A percentile compares a stretch with the other conserved stretches of the same genome.
Conservation (phyloP, 2,888 invertebrate species). For the Deroplatys truncata region DNA sequence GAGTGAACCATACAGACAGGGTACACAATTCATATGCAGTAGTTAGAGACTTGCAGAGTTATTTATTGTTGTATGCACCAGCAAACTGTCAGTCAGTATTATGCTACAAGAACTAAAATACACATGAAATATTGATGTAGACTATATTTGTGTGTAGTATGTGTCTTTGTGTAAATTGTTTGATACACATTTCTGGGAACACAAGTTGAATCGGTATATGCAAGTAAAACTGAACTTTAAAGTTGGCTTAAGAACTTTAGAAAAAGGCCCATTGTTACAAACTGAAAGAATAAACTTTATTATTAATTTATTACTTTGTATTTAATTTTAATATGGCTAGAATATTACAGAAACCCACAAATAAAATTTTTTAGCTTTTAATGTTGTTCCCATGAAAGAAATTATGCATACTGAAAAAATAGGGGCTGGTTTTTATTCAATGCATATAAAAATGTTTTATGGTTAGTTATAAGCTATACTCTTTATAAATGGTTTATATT, state of each 20-base stretch:
- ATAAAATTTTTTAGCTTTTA: not conserved
- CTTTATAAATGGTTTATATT: not conserved
- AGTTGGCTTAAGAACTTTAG: not conserved
- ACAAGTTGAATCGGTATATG: not conserved
- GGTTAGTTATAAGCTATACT: not conserved
- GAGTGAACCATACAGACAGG: not conserved
- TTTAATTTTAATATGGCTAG: not conserved
- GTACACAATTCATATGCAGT: not conserved
- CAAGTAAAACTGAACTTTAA: not conserved
- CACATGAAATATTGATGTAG: not conserved
- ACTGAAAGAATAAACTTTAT: not conserved
- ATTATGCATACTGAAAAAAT: not conserved
- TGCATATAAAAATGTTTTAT: not conserved
- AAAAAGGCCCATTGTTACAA: not conserved
- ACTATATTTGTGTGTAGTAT: not conserved
- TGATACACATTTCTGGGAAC: not conserved
- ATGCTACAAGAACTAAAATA: conserved; percentile 6
- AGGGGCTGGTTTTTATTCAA: not conserved
- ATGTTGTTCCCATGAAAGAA: not conserved
- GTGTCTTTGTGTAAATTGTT: not conserved
- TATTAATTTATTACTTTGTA: not conserved
- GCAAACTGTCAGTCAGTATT: not conserved
- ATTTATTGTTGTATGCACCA: not conserved
- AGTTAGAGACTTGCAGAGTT: not conserved
- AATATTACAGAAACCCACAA: not conserved